Evolutionary conservation across 1,140 invertebrate genomes (phyloP).

Genomic region (Matsumurasca onukii): DNA sequence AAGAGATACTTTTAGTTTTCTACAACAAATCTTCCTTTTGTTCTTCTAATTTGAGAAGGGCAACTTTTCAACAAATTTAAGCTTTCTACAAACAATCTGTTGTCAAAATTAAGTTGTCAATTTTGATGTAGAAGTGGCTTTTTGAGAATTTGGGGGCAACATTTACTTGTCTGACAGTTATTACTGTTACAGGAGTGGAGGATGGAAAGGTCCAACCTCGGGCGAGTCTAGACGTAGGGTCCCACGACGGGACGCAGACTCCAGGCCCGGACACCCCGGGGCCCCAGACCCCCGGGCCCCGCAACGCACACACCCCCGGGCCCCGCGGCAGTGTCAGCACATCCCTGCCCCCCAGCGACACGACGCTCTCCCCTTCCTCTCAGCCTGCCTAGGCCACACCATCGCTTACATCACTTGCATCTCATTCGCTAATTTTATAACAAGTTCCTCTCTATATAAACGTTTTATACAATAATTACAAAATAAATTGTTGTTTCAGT

Average conservation of each 20-base stretch:
- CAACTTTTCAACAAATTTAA: no score
- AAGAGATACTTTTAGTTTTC: no score
- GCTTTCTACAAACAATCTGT: no score
- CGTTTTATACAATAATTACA: no score
- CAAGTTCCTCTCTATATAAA: background rate
- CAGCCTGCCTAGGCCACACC: background rate
- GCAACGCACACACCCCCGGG: background rate
- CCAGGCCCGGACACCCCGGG: conserved; percentile 6
- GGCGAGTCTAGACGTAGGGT: conserved; percentile 16
- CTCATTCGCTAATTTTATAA: background rate
- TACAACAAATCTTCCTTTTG: no score
- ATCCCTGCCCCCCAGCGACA: background rate
- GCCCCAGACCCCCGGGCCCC: conserved; percentile 2
- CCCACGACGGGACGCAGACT: conserved; percentile 8
- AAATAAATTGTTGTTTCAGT: no score
- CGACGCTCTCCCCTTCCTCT: background rate
- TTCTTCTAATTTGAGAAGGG: no score
- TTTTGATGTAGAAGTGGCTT: no score
- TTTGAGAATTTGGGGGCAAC: no score
- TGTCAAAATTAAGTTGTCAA: no score
- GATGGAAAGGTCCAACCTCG: conserved; percentile 14
- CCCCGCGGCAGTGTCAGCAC: background rate
- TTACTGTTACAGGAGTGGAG: conserved; percentile 4
- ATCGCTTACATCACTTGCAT: background rate
- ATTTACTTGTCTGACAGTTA: no score